Base-by-base conservation (phyloP, 1,140 invertebrate genomes). In the Mesaphorura yosii region DNA sequence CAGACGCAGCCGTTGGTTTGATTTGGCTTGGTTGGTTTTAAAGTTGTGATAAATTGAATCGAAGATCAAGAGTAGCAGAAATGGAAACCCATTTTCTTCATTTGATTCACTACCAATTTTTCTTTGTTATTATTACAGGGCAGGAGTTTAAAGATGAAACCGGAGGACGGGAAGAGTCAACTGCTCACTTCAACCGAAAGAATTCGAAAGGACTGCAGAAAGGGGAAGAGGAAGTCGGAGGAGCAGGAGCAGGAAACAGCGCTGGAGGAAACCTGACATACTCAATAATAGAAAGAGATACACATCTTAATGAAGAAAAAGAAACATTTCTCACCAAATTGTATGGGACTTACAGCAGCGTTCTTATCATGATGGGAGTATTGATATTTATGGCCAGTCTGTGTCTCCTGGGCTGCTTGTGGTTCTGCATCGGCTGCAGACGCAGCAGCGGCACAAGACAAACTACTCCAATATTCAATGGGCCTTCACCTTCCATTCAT, bases 321-420 rank as follows among this genome's bases (percentile, higher is more conserved):
- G 31, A 48, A 29, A 26, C 38, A 22, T 37, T 55, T 34, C 29
- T 38, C 22, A 29, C 25, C n/a, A 58, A 58, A 58, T 58, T 58
- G 46, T 41, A 44, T 45, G 45, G 26, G 51, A 53, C 56, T 27
- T 44, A 40, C 46, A 42, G 51, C 37, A 49, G n/a, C n/a, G n/a
- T n/a, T n/a, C n/a, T 58, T 53, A 41, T 51, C 51, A 39, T 58
- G 51, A 53, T 53, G 46, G 45, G 38, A 41, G 47, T 58, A 58
- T 58, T 58, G 51, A 58, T 58, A 58, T 58, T 58, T 58, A 58
- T 58, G 48, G 50, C 47, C 26, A 46, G 23, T 15, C 37, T 57
- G 23, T 53, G 12, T 27, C 47, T 49, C 47, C 29, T 53, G 26
- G 42, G 39, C 29, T 22, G 26, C 46, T 22, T 46, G 22, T 29